A percentile compares a stretch with the other conserved stretches of the same genome.
Conservation (phyloP, 2,797 vertebrate species). For the Erethizon dorsatum region DNA sequence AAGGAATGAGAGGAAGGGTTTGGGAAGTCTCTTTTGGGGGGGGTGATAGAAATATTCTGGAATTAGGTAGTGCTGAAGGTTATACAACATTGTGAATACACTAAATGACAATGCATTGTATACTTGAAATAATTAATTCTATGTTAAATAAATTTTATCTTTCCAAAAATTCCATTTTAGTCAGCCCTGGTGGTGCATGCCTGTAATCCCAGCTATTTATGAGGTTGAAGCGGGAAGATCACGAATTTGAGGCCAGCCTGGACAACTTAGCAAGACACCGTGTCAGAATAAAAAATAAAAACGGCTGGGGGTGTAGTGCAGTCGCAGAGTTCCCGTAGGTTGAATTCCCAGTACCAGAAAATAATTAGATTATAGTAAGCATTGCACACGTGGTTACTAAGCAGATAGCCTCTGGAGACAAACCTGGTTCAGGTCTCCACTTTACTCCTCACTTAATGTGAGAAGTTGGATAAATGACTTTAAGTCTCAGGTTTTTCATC, state of each 20-base stretch:
- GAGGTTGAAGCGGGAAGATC: background rate
- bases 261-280: background rate
- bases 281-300: background rate
- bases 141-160: constrained; percentile 34
- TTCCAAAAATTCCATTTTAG: background rate
- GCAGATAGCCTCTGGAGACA: background rate
- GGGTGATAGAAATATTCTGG: constrained; percentile 22
- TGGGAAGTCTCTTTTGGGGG: background rate
- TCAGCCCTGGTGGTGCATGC: background rate
- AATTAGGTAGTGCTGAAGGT: background rate
- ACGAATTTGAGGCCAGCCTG: background rate
- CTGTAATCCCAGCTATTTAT: background rate
- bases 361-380: background rate
- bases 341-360: background rate
- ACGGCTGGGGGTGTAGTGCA: background rate
- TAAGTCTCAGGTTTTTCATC: constrained; percentile 24
- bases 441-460: background rate
- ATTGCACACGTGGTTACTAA: constrained; percentile 11
- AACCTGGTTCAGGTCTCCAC: background rate
- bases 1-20: background rate
- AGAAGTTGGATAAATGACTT: background rate
- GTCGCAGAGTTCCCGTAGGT: background rate
- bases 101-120: background rate
- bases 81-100: background rate
- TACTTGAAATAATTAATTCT: constrained; percentile 8